Evolutionary conservation across 2,888 invertebrate genomes (phyloP).

Genomic region (Lissonota sp.): DNA sequence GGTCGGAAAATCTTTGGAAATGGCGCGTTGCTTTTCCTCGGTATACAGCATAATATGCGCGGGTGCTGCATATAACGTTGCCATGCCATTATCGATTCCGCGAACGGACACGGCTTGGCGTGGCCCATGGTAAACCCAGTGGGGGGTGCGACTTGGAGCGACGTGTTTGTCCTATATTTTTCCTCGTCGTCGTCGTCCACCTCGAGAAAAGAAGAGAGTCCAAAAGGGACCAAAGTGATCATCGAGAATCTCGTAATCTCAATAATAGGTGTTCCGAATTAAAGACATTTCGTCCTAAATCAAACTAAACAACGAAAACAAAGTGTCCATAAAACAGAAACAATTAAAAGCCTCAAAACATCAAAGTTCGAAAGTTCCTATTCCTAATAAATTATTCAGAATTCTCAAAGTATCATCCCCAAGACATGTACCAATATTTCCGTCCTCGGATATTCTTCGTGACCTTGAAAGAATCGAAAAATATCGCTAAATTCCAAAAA

Average conservation of each 20-base stretch:
- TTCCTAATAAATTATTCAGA: conserved; percentile 55
- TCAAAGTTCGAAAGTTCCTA: neutral
- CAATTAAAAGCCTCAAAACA: conserved; percentile 7
- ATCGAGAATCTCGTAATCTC: neutral
- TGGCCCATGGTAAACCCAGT: conserved; percentile 14
- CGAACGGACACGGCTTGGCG: conserved; percentile 45
- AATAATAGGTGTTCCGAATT: conserved; percentile 1
- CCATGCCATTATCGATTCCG: conserved; percentile 77
- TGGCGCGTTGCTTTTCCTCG: conserved; percentile 19
- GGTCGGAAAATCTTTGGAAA: conserved; percentile 4
- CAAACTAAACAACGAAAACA: neutral
- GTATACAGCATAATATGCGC: conserved; percentile 21
- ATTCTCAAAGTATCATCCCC: neutral
- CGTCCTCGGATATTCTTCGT: conserved; percentile 25
- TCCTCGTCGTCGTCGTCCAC: conserved; percentile 23
- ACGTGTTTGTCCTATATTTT: conserved; percentile 61
- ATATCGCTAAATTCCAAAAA: neutral
- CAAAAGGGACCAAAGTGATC: conserved; percentile 5
- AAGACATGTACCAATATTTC: conserved; percentile 15
- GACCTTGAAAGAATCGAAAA: conserved; percentile 5
- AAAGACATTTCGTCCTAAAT: neutral
- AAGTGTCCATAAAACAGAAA: neutral
- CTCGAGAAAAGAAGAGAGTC: neutral
- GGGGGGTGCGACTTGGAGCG: conserved; percentile 46
- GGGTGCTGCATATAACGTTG: conserved; percentile 68